phyloP scores from a whole-genome alignment of 1,140 invertebrate genomes.

The Metopolophium dirhodum region DNA sequence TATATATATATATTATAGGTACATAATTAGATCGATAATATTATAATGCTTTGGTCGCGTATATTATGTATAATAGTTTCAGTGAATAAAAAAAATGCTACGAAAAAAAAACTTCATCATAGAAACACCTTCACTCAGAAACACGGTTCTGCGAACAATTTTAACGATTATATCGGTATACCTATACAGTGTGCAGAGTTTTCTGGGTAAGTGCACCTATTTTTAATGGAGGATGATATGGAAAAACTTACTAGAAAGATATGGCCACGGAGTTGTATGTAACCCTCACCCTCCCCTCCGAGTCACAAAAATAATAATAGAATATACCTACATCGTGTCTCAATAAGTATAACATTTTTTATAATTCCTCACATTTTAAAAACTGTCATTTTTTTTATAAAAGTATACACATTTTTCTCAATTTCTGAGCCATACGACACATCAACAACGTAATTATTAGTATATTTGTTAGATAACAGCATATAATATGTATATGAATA shows the following conservation, averaged over 20 bases:
- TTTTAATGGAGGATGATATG: neutral
- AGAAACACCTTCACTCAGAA: neutral
- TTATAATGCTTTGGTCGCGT: neutral
- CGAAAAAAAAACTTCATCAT: neutral
- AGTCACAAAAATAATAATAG: neutral
- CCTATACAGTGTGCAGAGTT: neutral
- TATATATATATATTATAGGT: neutral
- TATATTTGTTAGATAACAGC: neutral
- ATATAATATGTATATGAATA: too few species aligned
- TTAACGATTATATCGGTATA: neutral
- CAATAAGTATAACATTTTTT: neutral
- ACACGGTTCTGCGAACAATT: neutral
- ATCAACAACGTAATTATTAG: neutral
- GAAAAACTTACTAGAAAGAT: neutral
- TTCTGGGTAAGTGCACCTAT: neutral
- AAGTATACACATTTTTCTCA: neutral
- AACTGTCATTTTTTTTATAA: neutral
- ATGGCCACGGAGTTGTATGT: neutral
- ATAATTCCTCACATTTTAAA: neutral
- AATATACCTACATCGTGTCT: neutral
- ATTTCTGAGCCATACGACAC: neutral
- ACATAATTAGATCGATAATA: constrained; percentile 12
- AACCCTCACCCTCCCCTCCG: too few species aligned
- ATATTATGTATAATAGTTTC: neutral
- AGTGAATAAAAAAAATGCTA: neutral